Conservation (phyloP, 1,140 invertebrate species). For the Latrodectus geometricus region DNA sequence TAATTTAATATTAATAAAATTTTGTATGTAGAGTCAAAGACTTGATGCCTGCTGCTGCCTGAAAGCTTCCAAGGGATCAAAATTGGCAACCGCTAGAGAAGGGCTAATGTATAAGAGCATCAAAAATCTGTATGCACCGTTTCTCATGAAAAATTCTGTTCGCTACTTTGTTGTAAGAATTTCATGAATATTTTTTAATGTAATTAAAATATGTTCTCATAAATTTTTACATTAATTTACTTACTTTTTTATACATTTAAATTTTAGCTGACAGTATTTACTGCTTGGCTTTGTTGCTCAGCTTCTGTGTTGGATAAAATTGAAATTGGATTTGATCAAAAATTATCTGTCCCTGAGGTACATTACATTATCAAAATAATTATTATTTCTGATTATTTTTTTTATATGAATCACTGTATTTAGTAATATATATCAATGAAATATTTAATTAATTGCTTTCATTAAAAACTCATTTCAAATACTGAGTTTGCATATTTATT, state of each 20-base stretch:
- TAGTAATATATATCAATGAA: too few species aligned
- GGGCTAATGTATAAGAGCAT: conserved; percentile 89
- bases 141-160: conserved; percentile 75
- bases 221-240: not conserved
- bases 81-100: conserved; percentile 71
- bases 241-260: conserved; percentile 7
- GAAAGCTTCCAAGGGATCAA: conserved; percentile 70
- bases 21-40: conserved; percentile 72
- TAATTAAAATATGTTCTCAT: not conserved
- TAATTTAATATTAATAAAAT: not conserved
- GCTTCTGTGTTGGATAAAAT: conserved; percentile 70
- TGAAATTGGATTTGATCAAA: conserved; percentile 73
- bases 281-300: conserved; percentile 70
- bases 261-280: conserved; percentile 61
- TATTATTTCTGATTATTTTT: too few species aligned
- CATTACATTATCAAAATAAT: too few species aligned
- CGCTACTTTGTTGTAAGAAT: conserved; percentile 69
- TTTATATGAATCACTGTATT: too few species aligned
- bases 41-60: conserved; percentile 84
- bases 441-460: too few species aligned
- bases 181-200: conserved; percentile 67
- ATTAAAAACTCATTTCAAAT: too few species aligned
- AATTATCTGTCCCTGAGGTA: conserved; percentile 77
- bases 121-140: conserved; percentile 86
- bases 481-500: too few species aligned